A percentile compares a stretch with the other conserved stretches of the same genome.
phyloP scores from a whole-genome alignment of 2,113 vertebrate genomes.

The Bubo scandiacus region DNA sequence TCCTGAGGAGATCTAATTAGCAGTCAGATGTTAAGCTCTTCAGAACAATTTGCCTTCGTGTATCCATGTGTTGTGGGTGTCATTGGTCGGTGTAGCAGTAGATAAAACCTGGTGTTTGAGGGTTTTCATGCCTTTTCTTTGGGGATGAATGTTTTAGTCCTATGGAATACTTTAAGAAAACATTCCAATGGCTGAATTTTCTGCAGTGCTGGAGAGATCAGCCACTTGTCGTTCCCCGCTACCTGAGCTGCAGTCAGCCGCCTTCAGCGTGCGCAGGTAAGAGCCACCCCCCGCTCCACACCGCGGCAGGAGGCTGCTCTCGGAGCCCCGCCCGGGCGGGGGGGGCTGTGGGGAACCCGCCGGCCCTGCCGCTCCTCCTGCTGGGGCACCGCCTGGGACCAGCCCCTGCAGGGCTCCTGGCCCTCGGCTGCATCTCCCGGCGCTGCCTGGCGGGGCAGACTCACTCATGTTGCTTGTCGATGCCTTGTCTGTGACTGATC shows the following conservation, averaged over 20 bases:
- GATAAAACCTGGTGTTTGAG: not conserved
- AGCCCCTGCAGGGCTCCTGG: not conserved
- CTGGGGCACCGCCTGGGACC: accelerated
- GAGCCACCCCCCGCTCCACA: not conserved
- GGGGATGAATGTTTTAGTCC: not conserved
- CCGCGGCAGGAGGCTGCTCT: not conserved
- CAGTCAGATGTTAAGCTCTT: not conserved
- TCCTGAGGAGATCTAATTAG: not conserved
- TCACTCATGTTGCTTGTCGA: not conserved
- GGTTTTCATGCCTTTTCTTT: not conserved
- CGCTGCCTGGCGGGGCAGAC: not conserved
- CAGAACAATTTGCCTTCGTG: not conserved
- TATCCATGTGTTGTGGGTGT: not conserved
- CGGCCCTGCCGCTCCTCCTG: not conserved
- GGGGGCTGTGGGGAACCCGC: accelerated
- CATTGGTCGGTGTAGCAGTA: not conserved
- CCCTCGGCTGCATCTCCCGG: not conserved
- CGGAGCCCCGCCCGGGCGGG: accelerated
- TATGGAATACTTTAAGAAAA: not conserved
- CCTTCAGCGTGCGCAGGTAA: not conserved
- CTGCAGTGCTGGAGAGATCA: not conserved
- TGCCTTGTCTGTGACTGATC: not conserved
- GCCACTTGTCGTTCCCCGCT: not conserved
- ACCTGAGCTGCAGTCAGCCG: not conserved
- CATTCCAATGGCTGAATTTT: not conserved